Conservation (phyloP, 1,140 invertebrate genomes). For the Whitmania pigra region DNA sequence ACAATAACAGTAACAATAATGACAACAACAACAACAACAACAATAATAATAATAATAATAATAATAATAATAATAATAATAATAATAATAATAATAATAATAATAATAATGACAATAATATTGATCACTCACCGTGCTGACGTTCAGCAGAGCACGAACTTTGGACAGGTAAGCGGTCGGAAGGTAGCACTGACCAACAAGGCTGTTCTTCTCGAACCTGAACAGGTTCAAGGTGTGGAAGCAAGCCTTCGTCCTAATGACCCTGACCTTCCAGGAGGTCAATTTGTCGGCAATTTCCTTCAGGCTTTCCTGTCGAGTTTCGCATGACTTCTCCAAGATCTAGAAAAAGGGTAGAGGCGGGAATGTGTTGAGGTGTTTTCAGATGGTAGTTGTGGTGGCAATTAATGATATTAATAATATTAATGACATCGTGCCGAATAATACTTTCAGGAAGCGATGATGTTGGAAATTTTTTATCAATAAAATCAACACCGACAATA, state of each 20-base stretch:
- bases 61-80: conserved; percentile 9
- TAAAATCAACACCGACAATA: too few species aligned
- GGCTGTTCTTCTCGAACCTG: conserved; percentile 15
- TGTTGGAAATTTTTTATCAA: too few species aligned
- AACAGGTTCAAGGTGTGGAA: conserved; percentile 64
- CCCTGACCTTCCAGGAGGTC: conserved; percentile 87
- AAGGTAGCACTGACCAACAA: background rate
- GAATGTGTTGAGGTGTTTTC: background rate
- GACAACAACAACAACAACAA: too few species aligned
- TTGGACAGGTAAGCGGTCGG: background rate
- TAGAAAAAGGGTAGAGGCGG: conserved; percentile 3
- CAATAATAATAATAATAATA: conserved; percentile 8
- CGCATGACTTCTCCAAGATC: conserved; percentile 81
- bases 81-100: background rate
- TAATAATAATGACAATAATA: too few species aligned
- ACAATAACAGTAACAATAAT: too few species aligned
- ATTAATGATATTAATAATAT: background rate
- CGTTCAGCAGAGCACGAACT: background rate
- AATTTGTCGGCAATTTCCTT: conserved; percentile 84
- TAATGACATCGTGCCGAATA: too few species aligned
- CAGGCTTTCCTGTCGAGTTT: conserved; percentile 83
- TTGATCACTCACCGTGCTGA: background rate
- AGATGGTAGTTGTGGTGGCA: background rate
- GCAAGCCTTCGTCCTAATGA: conserved; percentile 68
- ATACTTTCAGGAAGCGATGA: too few species aligned